Evolutionary conservation across 2,888 invertebrate species (phyloP).

Genomic region (Euzophera pinguis): DNA sequence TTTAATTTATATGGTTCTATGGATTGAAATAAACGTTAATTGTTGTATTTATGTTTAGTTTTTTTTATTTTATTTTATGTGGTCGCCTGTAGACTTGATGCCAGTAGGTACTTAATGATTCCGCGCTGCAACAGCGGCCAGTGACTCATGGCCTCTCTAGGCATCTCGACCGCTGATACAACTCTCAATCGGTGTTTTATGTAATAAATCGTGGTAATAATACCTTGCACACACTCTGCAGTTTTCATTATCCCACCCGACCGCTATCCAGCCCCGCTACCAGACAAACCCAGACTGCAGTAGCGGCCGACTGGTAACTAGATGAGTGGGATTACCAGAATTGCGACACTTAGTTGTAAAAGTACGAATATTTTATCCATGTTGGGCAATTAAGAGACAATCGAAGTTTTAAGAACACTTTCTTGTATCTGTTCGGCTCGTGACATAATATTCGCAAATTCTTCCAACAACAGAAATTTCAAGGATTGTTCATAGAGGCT

Average conservation of each 20-base stretch:
- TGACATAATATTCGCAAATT: too few relatives aligned
- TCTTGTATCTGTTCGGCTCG: too few relatives aligned
- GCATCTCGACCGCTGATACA: conserved; percentile 41
- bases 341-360: too few relatives aligned
- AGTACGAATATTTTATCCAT: too few relatives aligned
- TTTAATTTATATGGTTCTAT: conserved; percentile 76
- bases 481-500: neutral
- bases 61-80: conserved; percentile 35
- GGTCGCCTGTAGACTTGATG: conserved; percentile 13
- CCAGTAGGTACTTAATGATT: conserved; percentile 23
- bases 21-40: conserved; percentile 78
- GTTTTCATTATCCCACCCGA: conserved; percentile 43
- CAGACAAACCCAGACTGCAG: neutral
- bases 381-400: too few relatives aligned
- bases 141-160: conserved; percentile 36
- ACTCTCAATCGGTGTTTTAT: conserved; percentile 57
- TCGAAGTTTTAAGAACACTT: too few relatives aligned
- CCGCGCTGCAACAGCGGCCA: conserved; percentile 25
- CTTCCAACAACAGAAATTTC: neutral
- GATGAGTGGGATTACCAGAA: too few relatives aligned
- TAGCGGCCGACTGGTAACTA: neutral
- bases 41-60: conserved; percentile 70
- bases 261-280: neutral
- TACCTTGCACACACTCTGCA: conserved; percentile 57
- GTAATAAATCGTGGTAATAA: conserved; percentile 63